These are phyloP conservation scores for Tribolium castaneum DNA, from an alignment of 1,140 invertebrate species.

Conservation along the genomic window DNA sequence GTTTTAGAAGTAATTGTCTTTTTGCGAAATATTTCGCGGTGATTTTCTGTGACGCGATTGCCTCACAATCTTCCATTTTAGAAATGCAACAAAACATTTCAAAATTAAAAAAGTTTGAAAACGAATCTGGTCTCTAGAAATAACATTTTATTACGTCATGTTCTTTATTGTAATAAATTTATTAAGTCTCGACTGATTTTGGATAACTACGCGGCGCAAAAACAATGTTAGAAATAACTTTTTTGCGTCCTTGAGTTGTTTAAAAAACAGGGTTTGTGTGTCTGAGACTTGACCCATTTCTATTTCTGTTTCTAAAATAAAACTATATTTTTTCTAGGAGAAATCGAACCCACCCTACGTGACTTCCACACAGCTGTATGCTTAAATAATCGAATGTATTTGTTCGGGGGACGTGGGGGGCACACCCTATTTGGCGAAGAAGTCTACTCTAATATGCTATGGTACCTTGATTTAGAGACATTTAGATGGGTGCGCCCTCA, in stretches of 20 bases:
- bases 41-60: neutral
- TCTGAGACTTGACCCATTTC: no score
- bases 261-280: no score
- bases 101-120: no score
- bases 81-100: no score
- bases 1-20: neutral
- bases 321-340: slow-evolving; percentile 45
- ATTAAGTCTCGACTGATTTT: no score
- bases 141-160: neutral
- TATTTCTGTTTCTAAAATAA: neutral
- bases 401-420: slow-evolving; percentile 85
- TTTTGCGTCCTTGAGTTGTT: neutral
- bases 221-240: neutral
- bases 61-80: neutral
- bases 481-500: slow-evolving; percentile 76
- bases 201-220: neutral
- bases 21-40: neutral
- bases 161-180: neutral
- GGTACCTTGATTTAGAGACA: slow-evolving; percentile 78
- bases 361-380: slow-evolving; percentile 90
- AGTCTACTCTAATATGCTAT: slow-evolving; percentile 82
- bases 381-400: slow-evolving; percentile 80
- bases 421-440: slow-evolving; percentile 75
- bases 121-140: neutral
- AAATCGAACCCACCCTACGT: slow-evolving; percentile 73